Base-by-base conservation (phyloP, 2,797 vertebrate species). In the Schizothorax lantsangensis region DNA sequence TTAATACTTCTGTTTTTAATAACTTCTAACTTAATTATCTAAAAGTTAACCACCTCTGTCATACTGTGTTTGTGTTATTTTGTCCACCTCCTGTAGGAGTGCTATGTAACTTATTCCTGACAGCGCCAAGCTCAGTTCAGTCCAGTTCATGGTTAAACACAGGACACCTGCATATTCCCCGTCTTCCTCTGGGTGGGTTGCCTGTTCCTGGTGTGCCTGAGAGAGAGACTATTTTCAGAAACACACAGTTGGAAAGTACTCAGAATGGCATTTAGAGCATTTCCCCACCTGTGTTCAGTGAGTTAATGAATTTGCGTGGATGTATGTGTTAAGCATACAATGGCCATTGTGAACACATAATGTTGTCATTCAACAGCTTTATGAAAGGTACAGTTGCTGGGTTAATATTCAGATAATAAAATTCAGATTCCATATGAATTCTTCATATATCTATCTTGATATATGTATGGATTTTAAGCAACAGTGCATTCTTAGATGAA, bases 161-260 rank as follows among this genome's bases (percentile, higher is more conserved):
- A 93, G 94, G 95, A 95, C 92, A 89, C 84, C 80, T 84, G 84
- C 89, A 93, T 91, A 93, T 95, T 95, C 94, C 93, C 93, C 90
- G 54, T 89, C 91, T 95, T 95, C 94, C 94, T 94, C 91, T 94
- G 92, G 94, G 92, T 86, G 92, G 92, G 92, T 89, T 89, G 45
- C 84, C 87, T 89, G 89, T 90, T 87, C 62, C 89, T 71, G 85
- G 69, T 79, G 62, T 90, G 72, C 54, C 19, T 88, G 45, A 57
- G 11, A 52, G 12, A 49, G 12, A 72, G 64, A 23, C n/a, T 81
- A 23, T 86, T 73, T 64, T 84, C 64, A 77, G 21, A 38, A 36
- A 79, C 40, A 74, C 23, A 74, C 84, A 72, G 72, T 85, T 19
- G 83, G 47, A 82, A 83, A 54, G 43, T 62, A 45, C 68, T 81